Evolutionary conservation across 2,888 invertebrate genomes (phyloP).

Genomic region (Epinotia bilunana): DNA sequence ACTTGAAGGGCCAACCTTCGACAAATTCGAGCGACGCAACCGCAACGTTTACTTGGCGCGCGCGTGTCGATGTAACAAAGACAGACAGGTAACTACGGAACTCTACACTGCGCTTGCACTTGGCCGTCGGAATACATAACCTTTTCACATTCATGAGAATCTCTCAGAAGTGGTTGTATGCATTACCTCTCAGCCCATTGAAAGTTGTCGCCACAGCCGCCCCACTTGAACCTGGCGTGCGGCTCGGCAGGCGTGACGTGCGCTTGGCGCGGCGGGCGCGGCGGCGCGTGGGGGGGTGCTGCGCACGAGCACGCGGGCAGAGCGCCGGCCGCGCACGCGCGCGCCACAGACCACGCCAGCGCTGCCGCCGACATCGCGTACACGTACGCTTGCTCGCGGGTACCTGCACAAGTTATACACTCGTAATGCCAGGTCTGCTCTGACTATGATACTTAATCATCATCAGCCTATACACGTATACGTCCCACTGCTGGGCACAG

Average conservation of each 20-base stretch:
- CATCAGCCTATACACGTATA: too few species aligned
- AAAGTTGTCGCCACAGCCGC: constrained; percentile 93
- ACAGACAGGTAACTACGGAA: too few species aligned
- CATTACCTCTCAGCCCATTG: constrained; percentile 86
- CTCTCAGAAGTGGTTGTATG: too few species aligned
- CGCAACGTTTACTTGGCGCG: too few species aligned
- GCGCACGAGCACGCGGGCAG: constrained; percentile 92
- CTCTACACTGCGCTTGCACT: too few species aligned
- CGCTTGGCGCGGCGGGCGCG: constrained; percentile 81
- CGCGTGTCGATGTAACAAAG: too few species aligned
- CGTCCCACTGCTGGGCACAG: too few species aligned
- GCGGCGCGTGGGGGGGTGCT: constrained; percentile 87
- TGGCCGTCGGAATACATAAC: too few species aligned
- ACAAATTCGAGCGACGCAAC: too few species aligned
- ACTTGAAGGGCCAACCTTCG: too few species aligned
- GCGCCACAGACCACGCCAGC: constrained; percentile 89
- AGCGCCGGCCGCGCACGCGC: constrained; percentile 90
- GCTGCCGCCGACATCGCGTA: constrained; percentile 93
- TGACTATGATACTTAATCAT: not conserved
- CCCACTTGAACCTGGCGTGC: constrained; percentile 91
- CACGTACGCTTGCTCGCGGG: constrained; percentile 93
- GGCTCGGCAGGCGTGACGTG: constrained; percentile 88
- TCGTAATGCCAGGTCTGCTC: not conserved
- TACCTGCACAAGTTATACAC: constrained; percentile 82
- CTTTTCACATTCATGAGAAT: too few species aligned